Percentiles rank a stretch among this genome's conserved stretches.
Evolutionary conservation across 2,113 vertebrate genomes (phyloP).

Genomic region (Eonycteris spelaea): DNA sequence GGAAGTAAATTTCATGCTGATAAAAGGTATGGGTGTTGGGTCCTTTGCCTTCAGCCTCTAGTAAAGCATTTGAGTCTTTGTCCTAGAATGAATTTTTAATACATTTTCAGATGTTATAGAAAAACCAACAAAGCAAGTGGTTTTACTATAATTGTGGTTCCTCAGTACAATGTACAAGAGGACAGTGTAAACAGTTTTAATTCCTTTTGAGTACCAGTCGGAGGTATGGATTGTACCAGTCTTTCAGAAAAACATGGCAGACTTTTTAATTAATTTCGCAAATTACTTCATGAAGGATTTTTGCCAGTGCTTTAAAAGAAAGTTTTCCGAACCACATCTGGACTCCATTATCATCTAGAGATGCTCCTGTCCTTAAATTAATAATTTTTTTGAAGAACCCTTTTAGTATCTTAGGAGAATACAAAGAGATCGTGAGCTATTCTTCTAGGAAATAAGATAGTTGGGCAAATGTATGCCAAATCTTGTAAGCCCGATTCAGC

Average conservation of each 20-base stretch:
- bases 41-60: slow-evolving; percentile 28
- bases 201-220: background rate
- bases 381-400: background rate
- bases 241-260: slow-evolving; percentile 12
- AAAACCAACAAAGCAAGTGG: background rate
- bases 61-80: background rate
- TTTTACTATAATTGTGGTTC: background rate
- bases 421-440: background rate
- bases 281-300: background rate
- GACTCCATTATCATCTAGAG: background rate
- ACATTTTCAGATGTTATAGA: background rate
- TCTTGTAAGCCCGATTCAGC: background rate
- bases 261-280: slow-evolving; percentile 13
- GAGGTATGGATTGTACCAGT: background rate
- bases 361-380: slow-evolving; percentile 18
- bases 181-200: background rate
- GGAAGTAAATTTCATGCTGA: background rate
- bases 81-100: background rate
- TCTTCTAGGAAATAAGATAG: slow-evolving; percentile 9
- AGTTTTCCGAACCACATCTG: slow-evolving; percentile 17
- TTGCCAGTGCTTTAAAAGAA: background rate
- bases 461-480: slow-evolving; percentile 9
- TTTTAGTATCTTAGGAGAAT: slow-evolving; percentile 50
- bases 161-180: background rate
- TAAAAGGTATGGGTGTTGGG: background rate